These are phyloP conservation scores for Leucoraja erinaceus DNA, from an alignment of 2,113 vertebrate species.

Conservation along the genomic window DNA sequence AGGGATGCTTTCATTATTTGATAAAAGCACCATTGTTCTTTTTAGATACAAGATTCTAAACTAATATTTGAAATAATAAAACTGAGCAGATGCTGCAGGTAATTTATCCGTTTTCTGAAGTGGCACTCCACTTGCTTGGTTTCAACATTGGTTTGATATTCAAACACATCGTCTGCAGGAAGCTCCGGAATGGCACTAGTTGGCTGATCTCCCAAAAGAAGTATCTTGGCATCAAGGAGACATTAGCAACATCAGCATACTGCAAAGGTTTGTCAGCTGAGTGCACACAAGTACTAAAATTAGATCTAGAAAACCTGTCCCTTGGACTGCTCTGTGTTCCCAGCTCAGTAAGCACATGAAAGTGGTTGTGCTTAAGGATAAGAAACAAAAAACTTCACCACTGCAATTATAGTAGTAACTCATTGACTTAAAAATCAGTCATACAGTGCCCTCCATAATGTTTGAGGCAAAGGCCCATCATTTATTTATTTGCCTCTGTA, in stretches of 20 bases:
- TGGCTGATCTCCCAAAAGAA: not conserved
- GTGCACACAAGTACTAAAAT: not conserved
- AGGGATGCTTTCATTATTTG: not conserved
- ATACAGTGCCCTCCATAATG: too few species aligned
- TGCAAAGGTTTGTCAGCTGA: not conserved
- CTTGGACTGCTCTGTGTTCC: not conserved
- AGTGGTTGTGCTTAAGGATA: not conserved
- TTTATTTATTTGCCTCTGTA: too few species aligned
- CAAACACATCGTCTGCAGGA: not conserved
- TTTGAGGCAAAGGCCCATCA: too few species aligned
- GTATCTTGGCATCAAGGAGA: not conserved
- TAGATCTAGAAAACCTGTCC: not conserved
- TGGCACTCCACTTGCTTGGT: not conserved
- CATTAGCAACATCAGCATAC: not conserved
- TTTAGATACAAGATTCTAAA: not conserved
- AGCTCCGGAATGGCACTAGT: not conserved
- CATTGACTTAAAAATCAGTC: not conserved
- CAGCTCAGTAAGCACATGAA: not conserved
- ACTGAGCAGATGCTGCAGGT: not conserved
- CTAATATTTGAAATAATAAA: not conserved
- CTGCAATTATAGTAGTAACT: not conserved
- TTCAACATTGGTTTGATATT: not conserved
- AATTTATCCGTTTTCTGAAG: not conserved
- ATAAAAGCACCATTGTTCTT: not conserved
- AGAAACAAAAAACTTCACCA: not conserved